These are phyloP conservation scores for Kryptolebias marmoratus DNA, from an alignment of 2,113 vertebrate species.

Conservation along the genomic window DNA sequence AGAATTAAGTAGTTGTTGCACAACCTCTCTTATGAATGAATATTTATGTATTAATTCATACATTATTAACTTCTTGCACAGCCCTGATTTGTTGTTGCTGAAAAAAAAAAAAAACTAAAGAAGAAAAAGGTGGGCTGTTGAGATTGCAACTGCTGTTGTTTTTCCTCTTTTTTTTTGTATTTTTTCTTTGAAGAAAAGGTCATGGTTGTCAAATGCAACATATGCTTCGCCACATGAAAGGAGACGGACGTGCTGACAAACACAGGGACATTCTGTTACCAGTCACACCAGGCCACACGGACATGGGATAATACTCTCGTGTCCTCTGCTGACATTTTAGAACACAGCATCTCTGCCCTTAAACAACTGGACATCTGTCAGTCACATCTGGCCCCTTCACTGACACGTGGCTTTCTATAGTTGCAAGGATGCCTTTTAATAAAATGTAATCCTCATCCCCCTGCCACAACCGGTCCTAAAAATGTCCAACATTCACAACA, in stretches of 20 bases:
- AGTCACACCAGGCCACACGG: not conserved
- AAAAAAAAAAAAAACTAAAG: not conserved
- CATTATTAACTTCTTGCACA: constrained; percentile 17
- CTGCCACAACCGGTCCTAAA: not conserved
- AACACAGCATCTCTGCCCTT: constrained; percentile 10
- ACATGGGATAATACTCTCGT: constrained; percentile 11
- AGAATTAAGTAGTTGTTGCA: constrained; percentile 10
- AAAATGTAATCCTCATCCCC: not conserved
- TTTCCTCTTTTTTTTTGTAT: not conserved
- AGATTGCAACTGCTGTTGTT: not conserved
- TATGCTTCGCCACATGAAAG: constrained; percentile 20
- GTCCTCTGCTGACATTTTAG: constrained; percentile 43
- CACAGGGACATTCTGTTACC: not conserved
- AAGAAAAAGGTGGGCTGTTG: not conserved
- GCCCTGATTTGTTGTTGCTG: constrained; percentile 19
- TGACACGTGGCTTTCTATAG: constrained; percentile 6
- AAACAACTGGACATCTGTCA: constrained; percentile 51
- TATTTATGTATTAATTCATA: constrained; percentile 14
- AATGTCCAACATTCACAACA: not conserved
- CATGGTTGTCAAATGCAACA: constrained; percentile 43
- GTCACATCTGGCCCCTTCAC: constrained; percentile 54
- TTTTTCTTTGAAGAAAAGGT: constrained; percentile 39
- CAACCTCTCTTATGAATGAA: constrained; percentile 12
- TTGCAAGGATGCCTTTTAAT: not conserved
- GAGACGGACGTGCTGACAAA: not conserved